phyloP scores from a whole-genome alignment of 2,888 invertebrate species.

The Torymus aiolomorphi region DNA sequence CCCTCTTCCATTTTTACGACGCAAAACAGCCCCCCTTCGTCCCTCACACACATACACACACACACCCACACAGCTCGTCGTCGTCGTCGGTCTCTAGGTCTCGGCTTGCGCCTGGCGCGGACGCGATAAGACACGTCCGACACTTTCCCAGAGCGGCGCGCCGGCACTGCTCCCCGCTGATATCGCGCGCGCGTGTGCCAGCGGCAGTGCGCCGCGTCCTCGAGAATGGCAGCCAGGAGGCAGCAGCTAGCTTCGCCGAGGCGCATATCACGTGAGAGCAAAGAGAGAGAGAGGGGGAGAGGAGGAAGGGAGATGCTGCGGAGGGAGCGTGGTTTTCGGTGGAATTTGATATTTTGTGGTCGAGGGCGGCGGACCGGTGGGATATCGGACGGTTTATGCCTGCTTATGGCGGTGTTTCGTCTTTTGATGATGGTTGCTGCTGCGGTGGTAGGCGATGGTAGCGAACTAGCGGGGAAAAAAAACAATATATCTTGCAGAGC shows the following conservation, averaged over 20 bases:
- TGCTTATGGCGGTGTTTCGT: no score
- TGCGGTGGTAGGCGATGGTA: no score
- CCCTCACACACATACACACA: no score
- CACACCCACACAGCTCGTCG: not conserved
- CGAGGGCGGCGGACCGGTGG: not conserved
- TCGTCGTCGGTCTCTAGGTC: conserved; percentile 10
- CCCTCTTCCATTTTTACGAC: no score
- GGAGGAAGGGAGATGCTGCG: not conserved
- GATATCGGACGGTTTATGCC: not conserved
- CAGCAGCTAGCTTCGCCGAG: no score
- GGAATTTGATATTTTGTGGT: no score
- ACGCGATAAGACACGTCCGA: conserved; percentile 75
- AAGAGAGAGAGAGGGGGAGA: conserved; percentile 12
- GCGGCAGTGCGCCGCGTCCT: conserved; percentile 1
- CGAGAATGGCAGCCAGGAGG: no score
- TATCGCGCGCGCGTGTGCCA: conserved; percentile 67
- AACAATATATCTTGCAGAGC: no score
- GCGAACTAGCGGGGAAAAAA: no score
- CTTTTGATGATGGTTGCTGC: no score
- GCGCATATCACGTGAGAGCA: not conserved
- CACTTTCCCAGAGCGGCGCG: conserved; percentile 70
- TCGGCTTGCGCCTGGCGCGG: conserved; percentile 68
- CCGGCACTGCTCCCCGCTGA: conserved; percentile 70
- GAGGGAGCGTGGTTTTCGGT: not conserved
- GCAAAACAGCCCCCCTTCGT: not conserved